Conservation (phyloP, 2,797 vertebrate genomes). For the Siniperca undulata region DNA sequence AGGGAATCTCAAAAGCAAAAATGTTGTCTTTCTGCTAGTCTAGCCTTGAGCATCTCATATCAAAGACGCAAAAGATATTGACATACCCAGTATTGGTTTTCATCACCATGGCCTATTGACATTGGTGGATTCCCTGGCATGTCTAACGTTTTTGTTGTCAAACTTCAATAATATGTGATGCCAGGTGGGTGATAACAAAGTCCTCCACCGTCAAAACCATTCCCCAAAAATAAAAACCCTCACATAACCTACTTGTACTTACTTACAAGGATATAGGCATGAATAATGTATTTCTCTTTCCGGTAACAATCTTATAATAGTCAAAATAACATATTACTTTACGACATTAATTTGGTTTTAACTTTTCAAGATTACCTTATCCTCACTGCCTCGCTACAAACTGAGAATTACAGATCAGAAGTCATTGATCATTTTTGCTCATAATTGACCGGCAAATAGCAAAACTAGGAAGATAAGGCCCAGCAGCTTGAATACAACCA, state of each 20-base stretch:
- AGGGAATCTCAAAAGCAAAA: neutral
- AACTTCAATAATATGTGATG: neutral
- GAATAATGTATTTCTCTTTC: no score
- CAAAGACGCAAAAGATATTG: slow-evolving; percentile 11
- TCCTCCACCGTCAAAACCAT: neutral
- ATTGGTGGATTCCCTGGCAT: neutral
- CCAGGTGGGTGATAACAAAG: neutral
- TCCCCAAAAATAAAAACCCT: neutral
- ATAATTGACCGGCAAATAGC: neutral
- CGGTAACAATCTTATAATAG: no score
- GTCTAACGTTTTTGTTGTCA: neutral
- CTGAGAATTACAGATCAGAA: neutral
- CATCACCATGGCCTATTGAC: neutral
- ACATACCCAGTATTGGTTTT: neutral
- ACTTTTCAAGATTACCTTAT: neutral
- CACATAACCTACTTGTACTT: neutral
- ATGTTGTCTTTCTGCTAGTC: neutral
- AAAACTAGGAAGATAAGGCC: neutral
- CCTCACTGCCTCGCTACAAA: neutral
- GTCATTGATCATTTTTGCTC: neutral
- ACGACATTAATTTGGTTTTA: neutral
- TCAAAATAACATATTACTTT: neutral
- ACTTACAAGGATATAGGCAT: neutral
- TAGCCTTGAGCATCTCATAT: slow-evolving; percentile 9
- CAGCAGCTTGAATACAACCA: neutral